phyloP scores from a whole-genome alignment of 2,888 invertebrate genomes.

The Cephus rjabovi region DNA sequence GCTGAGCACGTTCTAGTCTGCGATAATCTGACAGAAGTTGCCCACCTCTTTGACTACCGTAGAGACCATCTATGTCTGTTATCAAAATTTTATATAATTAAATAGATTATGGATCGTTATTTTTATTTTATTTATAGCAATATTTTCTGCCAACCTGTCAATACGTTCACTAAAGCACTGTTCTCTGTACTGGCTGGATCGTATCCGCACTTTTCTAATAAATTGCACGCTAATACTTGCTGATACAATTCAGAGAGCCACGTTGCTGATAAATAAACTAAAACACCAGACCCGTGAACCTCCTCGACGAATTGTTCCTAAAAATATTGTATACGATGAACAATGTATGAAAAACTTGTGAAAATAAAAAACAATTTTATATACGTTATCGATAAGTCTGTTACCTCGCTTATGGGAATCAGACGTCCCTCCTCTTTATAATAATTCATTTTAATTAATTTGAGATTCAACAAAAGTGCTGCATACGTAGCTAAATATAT shows the following conservation, averaged over 20 bases:
- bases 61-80: constrained; percentile 85
- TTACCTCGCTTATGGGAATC: constrained; percentile 69
- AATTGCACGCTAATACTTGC: constrained; percentile 80
- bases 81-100: constrained; percentile 34
- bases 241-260: constrained; percentile 95
- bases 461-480: constrained; percentile 83
- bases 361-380: background rate
- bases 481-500: constrained; percentile 92
- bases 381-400: background rate
- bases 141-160: constrained; percentile 73
- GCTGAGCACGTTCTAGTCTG: constrained; percentile 81
- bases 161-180: constrained; percentile 78
- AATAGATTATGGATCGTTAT: background rate
- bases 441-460: constrained; percentile 81
- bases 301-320: constrained; percentile 92
- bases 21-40: constrained; percentile 91
- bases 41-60: constrained; percentile 73
- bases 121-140: background rate
- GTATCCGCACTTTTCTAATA: constrained; percentile 78
- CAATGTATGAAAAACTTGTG: background rate
- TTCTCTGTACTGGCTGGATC: constrained; percentile 72
- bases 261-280: constrained; percentile 92
- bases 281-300: constrained; percentile 90
- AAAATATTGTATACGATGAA: constrained; percentile 21
- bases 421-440: constrained; percentile 70